Evolutionary conservation across 2,797 vertebrate genomes (phyloP).

Genomic region (Rallus crepitans): DNA sequence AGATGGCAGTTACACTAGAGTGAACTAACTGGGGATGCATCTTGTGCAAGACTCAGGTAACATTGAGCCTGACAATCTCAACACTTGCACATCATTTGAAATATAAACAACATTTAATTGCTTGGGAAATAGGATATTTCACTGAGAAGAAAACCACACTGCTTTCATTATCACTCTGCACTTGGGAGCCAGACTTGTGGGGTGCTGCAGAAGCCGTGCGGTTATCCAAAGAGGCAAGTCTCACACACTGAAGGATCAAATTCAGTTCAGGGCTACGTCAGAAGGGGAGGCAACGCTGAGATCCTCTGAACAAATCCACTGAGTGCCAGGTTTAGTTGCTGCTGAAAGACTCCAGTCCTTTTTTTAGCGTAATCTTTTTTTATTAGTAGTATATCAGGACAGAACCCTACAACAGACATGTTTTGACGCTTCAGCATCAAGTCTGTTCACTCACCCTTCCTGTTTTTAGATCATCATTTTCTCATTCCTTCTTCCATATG

Average conservation of each 20-base stretch:
- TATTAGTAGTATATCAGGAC: background rate
- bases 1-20: constrained; percentile 71
- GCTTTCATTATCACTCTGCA: background rate
- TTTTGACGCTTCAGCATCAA: background rate
- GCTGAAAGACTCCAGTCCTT: background rate
- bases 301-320: background rate
- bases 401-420: background rate
- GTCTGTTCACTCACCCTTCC: constrained; percentile 48
- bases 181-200: constrained; percentile 5
- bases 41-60: constrained; percentile 74
- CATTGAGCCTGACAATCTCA: constrained; percentile 70
- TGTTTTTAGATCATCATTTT: constrained; percentile 43
- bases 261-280: background rate
- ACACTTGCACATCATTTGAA: constrained; percentile 53
- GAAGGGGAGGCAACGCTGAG: background rate
- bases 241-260: background rate
- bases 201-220: background rate
- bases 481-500: constrained; percentile 54
- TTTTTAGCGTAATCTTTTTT: background rate
- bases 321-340: constrained; percentile 37
- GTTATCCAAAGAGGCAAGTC: background rate
- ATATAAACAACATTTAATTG: constrained; percentile 79
- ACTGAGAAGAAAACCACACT: constrained; percentile 44
- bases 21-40: constrained; percentile 62
- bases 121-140: constrained; percentile 63